Conservation (phyloP, 2,797 vertebrate species). For the Lacerta viridis region DNA sequence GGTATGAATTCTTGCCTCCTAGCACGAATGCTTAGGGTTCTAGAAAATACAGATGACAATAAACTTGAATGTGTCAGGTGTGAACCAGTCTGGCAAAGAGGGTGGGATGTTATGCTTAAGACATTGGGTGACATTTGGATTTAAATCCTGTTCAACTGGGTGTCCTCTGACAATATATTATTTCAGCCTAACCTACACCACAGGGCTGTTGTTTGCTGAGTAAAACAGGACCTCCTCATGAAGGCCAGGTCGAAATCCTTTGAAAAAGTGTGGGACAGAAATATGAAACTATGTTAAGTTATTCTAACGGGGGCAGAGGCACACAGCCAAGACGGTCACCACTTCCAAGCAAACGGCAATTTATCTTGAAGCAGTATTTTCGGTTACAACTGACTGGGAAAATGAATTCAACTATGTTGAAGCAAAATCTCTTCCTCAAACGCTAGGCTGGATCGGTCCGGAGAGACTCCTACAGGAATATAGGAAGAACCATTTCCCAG, state of each 20-base stretch:
- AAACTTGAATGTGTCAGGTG: not conserved
- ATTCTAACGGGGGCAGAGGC: constrained; percentile 24
- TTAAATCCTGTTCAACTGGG: not conserved
- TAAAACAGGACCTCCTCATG: not conserved
- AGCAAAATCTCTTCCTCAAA: not conserved
- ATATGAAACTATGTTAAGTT: not conserved
- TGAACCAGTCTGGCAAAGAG: not conserved
- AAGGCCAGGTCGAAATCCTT: not conserved
- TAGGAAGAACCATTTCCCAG: not conserved
- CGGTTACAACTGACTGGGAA: not conserved
- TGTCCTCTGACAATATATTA: not conserved
- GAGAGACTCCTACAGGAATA: constrained; percentile 67
- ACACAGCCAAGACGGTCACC: not conserved
- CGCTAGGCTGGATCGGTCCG: constrained; percentile 44
- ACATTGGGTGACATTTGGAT: not conserved
- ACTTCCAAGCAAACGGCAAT: not conserved
- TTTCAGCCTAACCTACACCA: not conserved
- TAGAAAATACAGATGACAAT: not conserved
- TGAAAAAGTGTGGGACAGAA: not conserved
- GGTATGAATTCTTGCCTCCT: not conserved
- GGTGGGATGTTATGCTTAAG: not conserved
- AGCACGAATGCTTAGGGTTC: not conserved
- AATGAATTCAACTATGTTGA: constrained; percentile 31
- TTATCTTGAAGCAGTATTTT: not conserved
- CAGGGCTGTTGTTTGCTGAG: not conserved